Percentiles rank a stretch among this genome's conserved stretches.
Evolutionary conservation across 2,113 vertebrate species (phyloP).

Genomic region (Triplophysa siluroides): DNA sequence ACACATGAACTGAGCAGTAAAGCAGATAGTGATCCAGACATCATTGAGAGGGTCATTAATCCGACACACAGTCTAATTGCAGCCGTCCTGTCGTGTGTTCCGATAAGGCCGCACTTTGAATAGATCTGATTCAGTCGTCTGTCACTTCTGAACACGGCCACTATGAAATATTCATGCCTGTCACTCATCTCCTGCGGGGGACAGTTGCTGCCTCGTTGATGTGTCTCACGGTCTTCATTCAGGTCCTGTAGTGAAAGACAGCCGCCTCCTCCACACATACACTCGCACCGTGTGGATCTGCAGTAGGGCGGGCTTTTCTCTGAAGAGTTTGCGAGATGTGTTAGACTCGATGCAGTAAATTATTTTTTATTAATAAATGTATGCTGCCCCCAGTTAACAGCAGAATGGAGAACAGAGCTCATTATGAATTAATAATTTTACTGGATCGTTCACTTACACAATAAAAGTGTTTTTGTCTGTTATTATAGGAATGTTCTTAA

Average conservation of each 20-base stretch:
- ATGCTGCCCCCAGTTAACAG: neutral
- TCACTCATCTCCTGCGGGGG: conserved; percentile 64
- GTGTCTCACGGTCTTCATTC: conserved; percentile 19
- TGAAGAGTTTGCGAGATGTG: neutral
- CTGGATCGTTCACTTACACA: neutral
- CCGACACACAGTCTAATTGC: conserved; percentile 65
- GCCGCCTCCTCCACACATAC: neutral
- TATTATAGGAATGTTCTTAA: too few relatives aligned
- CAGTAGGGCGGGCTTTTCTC: neutral
- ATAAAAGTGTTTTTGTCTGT: neutral
- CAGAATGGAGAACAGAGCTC: too few relatives aligned
- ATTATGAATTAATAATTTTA: neutral
- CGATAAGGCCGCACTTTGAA: conserved; percentile 65
- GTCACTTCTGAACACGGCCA: conserved; percentile 64
- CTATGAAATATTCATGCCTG: conserved; percentile 74
- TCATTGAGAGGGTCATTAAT: conserved; percentile 57
- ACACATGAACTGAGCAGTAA: conserved; percentile 20
- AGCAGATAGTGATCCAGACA: conserved; percentile 13
- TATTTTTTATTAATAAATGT: neutral
- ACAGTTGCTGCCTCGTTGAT: conserved; percentile 1
- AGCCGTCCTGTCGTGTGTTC: conserved; percentile 47
- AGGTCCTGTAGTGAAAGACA: conserved; percentile 40
- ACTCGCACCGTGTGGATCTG: neutral
- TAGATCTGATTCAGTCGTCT: conserved; percentile 58
- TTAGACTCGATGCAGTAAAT: neutral